phyloP scores from a whole-genome alignment of 2,113 vertebrate species.

The Ochotona princeps region DNA sequence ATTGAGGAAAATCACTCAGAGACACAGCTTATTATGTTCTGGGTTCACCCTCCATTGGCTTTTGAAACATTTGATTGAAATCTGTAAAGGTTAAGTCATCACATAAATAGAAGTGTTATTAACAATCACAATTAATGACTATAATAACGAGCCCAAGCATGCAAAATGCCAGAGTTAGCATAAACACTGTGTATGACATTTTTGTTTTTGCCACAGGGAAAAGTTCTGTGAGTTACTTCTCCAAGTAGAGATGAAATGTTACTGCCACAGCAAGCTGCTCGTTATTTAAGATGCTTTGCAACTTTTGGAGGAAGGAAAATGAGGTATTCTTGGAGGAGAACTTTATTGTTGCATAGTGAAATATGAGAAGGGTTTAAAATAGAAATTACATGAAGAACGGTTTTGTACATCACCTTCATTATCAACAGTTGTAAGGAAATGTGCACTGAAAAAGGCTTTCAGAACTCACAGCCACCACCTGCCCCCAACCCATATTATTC shows the following conservation, averaged over 20 bases:
- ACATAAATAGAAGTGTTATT: constrained; percentile 69
- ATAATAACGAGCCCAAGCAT: constrained; percentile 66
- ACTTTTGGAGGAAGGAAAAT: constrained; percentile 59
- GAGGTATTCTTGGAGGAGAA: constrained; percentile 59
- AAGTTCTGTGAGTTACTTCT: constrained; percentile 54
- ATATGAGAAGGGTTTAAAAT: constrained; percentile 44
- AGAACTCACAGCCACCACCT: neutral
- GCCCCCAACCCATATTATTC: neutral
- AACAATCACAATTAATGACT: constrained; percentile 76
- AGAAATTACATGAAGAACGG: constrained; percentile 48
- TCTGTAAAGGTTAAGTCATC: constrained; percentile 72
- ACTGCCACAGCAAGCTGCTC: constrained; percentile 65
- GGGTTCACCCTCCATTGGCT: constrained; percentile 25
- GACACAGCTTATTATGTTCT: constrained; percentile 42
- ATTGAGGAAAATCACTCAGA: constrained; percentile 32
- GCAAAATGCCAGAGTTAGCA: constrained; percentile 72
- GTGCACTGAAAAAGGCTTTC: neutral
- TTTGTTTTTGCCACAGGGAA: constrained; percentile 74
- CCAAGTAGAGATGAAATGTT: neutral
- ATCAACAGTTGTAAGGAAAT: constrained; percentile 13
- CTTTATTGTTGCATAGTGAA: constrained; percentile 43
- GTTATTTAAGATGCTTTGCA: constrained; percentile 58
- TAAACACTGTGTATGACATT: constrained; percentile 69
- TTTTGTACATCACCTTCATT: constrained; percentile 31
- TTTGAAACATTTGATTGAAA: constrained; percentile 73